A percentile compares a stretch with the other conserved stretches of the same genome.
Conservation (phyloP, 2,113 vertebrate species). For the Chroicocephalus ridibundus region DNA sequence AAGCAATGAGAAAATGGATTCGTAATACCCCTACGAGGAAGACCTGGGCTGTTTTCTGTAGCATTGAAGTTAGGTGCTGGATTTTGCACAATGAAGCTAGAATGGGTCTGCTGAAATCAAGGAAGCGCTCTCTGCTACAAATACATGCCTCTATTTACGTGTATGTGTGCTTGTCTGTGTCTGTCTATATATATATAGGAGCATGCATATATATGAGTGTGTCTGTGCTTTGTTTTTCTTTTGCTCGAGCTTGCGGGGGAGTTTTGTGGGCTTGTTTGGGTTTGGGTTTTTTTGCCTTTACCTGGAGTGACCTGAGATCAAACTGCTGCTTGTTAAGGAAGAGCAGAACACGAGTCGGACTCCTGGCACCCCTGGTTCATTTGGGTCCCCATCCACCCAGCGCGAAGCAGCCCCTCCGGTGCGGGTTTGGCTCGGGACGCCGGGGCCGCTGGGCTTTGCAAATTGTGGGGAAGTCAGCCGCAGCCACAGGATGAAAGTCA, state of each 20-base stretch:
- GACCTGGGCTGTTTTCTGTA: background rate
- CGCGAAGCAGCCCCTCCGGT: background rate
- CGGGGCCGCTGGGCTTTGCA: background rate
- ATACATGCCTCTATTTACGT: background rate
- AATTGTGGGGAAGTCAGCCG: background rate
- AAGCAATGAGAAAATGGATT: background rate
- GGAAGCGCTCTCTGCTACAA: background rate
- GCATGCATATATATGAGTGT: background rate
- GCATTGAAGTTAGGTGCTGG: background rate
- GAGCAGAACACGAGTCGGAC: background rate
- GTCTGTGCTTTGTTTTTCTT: background rate
- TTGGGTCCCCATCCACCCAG: background rate
- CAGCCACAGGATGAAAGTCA: background rate
- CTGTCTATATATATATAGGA: background rate
- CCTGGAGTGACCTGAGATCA: background rate
- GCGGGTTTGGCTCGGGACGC: background rate
- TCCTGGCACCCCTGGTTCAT: fast-evolving
- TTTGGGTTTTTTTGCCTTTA: background rate
- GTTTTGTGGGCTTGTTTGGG: background rate
- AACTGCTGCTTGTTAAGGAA: background rate
- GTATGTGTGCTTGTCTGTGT: too few species aligned
- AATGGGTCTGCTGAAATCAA: conserved; percentile 23
- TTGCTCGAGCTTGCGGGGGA: background rate
- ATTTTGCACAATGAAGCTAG: background rate
- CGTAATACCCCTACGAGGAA: background rate